phyloP scores from a whole-genome alignment of 1,140 invertebrate genomes.

The Drosophila pseudoananassae region DNA sequence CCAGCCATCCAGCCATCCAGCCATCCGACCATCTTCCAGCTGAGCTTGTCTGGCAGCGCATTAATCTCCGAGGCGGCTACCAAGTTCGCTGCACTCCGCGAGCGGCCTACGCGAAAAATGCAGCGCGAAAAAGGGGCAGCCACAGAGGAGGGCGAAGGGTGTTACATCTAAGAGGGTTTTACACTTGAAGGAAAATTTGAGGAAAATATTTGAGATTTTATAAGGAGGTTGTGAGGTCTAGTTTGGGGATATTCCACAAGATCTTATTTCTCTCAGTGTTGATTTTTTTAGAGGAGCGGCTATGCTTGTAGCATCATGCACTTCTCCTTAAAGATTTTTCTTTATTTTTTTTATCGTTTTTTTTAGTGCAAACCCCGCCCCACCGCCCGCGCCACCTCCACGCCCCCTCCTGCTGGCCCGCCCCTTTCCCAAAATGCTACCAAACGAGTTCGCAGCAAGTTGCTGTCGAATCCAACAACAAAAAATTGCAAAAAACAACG shows the following conservation, averaged over 20 bases:
- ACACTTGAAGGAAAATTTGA: not conserved
- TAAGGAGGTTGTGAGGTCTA: no score
- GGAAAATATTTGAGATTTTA: not conserved
- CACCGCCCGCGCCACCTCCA: slow-evolving; percentile 35
- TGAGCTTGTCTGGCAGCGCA: slow-evolving; percentile 44
- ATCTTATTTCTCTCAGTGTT: slow-evolving; percentile 18
- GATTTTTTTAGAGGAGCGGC: slow-evolving; percentile 22
- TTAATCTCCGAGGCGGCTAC: slow-evolving; percentile 70
- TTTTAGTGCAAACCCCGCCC: slow-evolving; percentile 69
- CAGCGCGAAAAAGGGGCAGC: slow-evolving; percentile 77
- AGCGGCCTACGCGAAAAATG: slow-evolving; percentile 75
- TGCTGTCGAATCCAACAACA: slow-evolving; percentile 31
- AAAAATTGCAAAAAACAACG: slow-evolving; percentile 22
- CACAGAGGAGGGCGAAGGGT: not conserved
- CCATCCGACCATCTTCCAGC: slow-evolving; percentile 14
- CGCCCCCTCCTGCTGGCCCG: slow-evolving; percentile 11
- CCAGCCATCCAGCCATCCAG: slow-evolving; percentile 8
- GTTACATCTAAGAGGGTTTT: not conserved
- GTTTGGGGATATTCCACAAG: no score
- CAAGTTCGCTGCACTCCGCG: slow-evolving; percentile 72
- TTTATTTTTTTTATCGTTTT: slow-evolving; percentile 66
- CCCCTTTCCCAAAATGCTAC: slow-evolving; percentile 62
- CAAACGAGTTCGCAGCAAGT: slow-evolving; percentile 77
- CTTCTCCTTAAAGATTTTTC: slow-evolving; percentile 67
- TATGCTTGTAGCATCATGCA: not conserved